Evolutionary conservation across 2,113 vertebrate genomes (phyloP).

Genomic region (Siphamia tubifer): DNA sequence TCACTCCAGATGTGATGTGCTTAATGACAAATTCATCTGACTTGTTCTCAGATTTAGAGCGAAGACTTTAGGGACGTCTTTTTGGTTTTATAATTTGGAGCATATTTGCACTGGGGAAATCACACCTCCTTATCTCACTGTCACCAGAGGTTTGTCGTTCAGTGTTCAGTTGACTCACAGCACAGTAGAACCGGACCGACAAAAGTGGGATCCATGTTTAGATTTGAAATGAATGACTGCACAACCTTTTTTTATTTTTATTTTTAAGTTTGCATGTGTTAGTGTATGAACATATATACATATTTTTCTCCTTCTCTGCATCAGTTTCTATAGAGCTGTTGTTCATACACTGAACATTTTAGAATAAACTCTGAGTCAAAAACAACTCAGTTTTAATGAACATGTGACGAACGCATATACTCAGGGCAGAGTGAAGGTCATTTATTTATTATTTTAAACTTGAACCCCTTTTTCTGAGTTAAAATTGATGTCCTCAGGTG

Average conservation of each 20-base stretch:
- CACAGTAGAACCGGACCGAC: conserved; percentile 41
- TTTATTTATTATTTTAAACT: too few relatives aligned
- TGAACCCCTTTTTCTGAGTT: too few relatives aligned
- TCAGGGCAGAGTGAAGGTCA: too few relatives aligned
- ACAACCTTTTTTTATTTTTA: too few relatives aligned
- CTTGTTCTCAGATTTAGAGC: conserved; percentile 67
- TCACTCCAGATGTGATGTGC: conserved; percentile 54
- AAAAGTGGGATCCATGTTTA: conserved; percentile 26
- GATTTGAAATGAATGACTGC: too few relatives aligned
- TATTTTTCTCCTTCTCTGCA: background rate
- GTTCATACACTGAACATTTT: too few relatives aligned
- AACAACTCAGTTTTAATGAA: too few relatives aligned
- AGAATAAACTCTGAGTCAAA: too few relatives aligned
- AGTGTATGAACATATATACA: background rate
- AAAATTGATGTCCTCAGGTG: too few relatives aligned
- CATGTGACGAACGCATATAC: too few relatives aligned
- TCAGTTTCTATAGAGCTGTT: background rate
- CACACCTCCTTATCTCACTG: conserved; percentile 64
- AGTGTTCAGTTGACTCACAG: conserved; percentile 77
- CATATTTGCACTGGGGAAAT: conserved; percentile 79
- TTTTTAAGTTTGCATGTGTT: too few relatives aligned
- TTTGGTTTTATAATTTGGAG: conserved; percentile 79
- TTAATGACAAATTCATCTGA: conserved; percentile 73
- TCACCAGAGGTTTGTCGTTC: conserved; percentile 54
- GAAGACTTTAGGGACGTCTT: conserved; percentile 65